Percentiles rank a stretch among this genome's conserved stretches.
Conservation (phyloP, 2,113 vertebrate genomes). For the Peromyscus maniculatus region DNA sequence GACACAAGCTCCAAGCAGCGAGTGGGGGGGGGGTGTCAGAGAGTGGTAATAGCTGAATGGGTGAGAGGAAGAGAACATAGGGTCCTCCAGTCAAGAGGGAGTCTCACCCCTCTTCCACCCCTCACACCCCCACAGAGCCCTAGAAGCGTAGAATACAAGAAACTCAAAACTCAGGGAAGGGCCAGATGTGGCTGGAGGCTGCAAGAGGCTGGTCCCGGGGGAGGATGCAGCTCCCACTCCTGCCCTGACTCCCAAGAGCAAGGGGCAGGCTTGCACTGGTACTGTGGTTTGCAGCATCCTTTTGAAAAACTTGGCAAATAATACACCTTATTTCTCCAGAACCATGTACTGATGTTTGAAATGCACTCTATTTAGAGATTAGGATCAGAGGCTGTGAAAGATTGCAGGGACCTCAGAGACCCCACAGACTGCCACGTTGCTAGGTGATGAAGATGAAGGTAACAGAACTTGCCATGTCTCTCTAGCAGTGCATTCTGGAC, state of each 20-base stretch:
- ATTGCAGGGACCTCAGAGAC: slow-evolving; percentile 29
- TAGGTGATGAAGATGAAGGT: neutral
- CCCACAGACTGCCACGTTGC: neutral
- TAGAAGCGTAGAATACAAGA: neutral
- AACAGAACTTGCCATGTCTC: neutral
- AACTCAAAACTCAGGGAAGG: neutral
- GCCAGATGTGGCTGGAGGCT: neutral
- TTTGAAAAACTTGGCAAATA: slow-evolving; percentile 71
- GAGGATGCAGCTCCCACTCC: neutral
- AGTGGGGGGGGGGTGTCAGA: neutral
- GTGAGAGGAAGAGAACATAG: neutral
- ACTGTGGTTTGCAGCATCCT: slow-evolving; percentile 57
- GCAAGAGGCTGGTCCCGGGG: neutral
- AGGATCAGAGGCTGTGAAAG: slow-evolving; percentile 57
- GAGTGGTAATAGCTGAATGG: neutral
- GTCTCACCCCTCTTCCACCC: too few species aligned
- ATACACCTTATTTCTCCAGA: slow-evolving; percentile 55
- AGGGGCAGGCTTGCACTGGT: slow-evolving; percentile 31
- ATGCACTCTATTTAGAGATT: slow-evolving; percentile 52
- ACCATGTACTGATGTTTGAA: slow-evolving; percentile 42
- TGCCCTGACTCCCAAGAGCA: neutral
- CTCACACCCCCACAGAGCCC: neutral
- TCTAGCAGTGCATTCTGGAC: neutral
- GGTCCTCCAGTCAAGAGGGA: neutral
- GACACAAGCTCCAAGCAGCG: neutral